These are phyloP conservation scores for Seriola quinqueradiata DNA, from an alignment of 2,113 vertebrate genomes.

Conservation along the genomic window DNA sequence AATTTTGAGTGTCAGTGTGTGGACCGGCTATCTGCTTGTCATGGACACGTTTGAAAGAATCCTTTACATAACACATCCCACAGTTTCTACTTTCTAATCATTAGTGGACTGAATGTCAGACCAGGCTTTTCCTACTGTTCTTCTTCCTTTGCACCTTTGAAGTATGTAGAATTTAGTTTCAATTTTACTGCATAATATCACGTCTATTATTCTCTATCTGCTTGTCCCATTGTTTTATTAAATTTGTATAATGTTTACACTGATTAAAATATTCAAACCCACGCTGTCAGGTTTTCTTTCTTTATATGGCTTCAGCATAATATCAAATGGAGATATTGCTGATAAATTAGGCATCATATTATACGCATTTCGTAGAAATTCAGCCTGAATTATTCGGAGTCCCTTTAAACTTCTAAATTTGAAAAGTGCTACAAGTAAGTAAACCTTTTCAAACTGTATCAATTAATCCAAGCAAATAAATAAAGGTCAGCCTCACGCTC, in stretches of 20 bases:
- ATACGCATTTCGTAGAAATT: background rate
- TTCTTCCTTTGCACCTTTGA: background rate
- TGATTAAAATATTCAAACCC: background rate
- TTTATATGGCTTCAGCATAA: background rate
- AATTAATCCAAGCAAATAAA: constrained; percentile 32
- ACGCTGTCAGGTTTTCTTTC: background rate
- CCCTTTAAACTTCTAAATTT: background rate
- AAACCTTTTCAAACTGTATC: background rate
- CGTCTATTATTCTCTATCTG: background rate
- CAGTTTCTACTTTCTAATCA: background rate
- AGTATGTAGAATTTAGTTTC: background rate
- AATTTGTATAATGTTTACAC: background rate
- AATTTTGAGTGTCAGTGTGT: constrained; percentile 7
- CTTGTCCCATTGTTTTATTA: background rate
- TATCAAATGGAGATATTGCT: background rate
- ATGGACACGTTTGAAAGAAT: background rate
- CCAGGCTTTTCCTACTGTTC: background rate
- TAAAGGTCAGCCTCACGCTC: constrained; percentile 24
- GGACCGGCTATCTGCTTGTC: background rate
- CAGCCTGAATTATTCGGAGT: background rate
- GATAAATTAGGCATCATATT: background rate
- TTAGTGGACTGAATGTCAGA: background rate
- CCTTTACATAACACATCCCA: background rate
- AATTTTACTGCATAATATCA: background rate
- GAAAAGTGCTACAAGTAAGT: constrained; percentile 4